Evolutionary conservation across 1,140 invertebrate species (phyloP), one percentile per base, ranked within the genome.

Genomic region (Drosophila paulistorum): DNA sequence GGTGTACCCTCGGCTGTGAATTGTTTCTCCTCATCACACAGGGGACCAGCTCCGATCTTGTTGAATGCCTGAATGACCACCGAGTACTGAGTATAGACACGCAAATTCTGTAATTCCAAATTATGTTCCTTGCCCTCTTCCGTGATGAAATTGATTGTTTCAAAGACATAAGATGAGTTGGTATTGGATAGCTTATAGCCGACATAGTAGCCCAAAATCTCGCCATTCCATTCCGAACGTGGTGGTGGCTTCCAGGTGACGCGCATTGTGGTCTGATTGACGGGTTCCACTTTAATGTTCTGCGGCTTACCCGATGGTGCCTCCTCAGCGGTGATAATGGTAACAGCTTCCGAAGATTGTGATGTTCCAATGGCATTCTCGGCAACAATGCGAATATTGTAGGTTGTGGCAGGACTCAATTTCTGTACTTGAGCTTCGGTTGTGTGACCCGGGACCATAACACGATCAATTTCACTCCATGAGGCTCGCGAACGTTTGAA

Each of bases 61-160:
- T 99, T 99, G 91, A 98, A 99, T 0, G 98, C 97, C 93, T 98
- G 97, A 14, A 98, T 97, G 7, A 98, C 97, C 0, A 99, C 96
- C 5, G 96, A 96, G 92, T 99, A 99, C 92, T 98, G 97, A 0
- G 98, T 99, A 93, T 98, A 99, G 10, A 97, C 98, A 78, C 97
- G 96, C 17, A 97, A 93, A 84, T 97, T 96, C 51, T 94, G 93
- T 83, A 98, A 96, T 89, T 96, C 95, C 67, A 98, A 93, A 83
- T 96, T 96, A 91, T 97, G 96, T 92, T 98, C 97, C 79, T 97
- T 97, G 92, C 96, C 96, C 92, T 97, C 96, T 94, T 98, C 97
- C 78, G 97, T 96, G 54, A 95, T 96, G 90, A 98, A 97, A 91
- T 98, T 97, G 11, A 98, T 96, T 59, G 97, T 98, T 93, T 98